Conservation (phyloP, 2,888 invertebrate species). For the Neoitamus cyanurus region DNA sequence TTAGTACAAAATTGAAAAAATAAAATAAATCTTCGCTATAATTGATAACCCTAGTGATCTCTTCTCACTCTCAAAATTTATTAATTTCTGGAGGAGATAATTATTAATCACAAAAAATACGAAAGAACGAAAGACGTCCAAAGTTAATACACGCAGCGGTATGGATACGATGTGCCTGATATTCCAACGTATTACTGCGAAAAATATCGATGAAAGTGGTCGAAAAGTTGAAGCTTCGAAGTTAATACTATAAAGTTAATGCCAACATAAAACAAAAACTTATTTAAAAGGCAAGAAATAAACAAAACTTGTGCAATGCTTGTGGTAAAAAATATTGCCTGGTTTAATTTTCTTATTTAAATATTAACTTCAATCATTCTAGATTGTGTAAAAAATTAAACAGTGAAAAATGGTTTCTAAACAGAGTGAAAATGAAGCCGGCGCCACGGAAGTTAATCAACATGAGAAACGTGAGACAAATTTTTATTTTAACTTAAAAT, state of each 20-base stretch:
- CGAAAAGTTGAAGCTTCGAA: not conserved
- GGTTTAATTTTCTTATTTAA: not conserved
- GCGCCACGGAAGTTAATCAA: not conserved
- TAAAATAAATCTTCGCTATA: not conserved
- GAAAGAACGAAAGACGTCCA: not conserved
- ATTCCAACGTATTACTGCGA: not conserved
- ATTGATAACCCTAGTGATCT: not conserved
- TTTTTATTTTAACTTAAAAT: not conserved
- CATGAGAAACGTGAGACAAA: not conserved
- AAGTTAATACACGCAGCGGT: not conserved
- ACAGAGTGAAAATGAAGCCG: not conserved
- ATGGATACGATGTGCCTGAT: not conserved
- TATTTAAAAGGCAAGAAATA: too few species aligned
- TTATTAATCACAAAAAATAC: not conserved
- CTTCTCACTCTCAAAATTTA: not conserved
- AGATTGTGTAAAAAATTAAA: not conserved
- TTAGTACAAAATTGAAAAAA: not conserved
- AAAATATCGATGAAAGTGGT: not conserved
- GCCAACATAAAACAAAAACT: not conserved
- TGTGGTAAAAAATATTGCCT: not conserved
- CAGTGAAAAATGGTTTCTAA: not conserved
- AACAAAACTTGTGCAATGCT: not conserved
- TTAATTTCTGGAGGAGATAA: not conserved
- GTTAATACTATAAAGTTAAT: not conserved
- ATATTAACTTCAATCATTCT: not conserved